Base-by-base conservation (phyloP, 2,113 vertebrate species). In the Misgurnus mizolepis region DNA sequence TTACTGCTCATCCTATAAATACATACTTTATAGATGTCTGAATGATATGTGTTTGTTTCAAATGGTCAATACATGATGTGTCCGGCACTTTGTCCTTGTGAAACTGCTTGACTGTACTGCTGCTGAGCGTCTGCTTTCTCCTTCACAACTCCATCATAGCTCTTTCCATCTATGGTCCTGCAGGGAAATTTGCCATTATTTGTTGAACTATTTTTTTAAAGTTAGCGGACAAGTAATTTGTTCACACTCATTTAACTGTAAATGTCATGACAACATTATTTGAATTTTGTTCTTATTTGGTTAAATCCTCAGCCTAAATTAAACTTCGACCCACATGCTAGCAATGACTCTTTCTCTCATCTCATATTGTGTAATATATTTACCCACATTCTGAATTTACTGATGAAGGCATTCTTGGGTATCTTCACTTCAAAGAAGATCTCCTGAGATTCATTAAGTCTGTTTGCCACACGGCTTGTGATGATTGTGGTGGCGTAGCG, bases 331-430 rank as follows among this genome's bases (percentile, higher is more conserved):
- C 65, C 39, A 45, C 65, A 11, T 12, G 41, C 64, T 66, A 66
- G 41, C 14, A 45, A 22, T 12, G 17, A 1, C 50, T 67, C 14
- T 18, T 6, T 47, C 5, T 47, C 45, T 47, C 9, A 8, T 22
- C 27, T 39, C 14, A 60, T 40, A 34, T 22, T 43, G 7, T 43
- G 12, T 18, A 22, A 27, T 22, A 39, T 56, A 34, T 56, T 41
- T 7, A 94, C 96, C 5, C 79, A 99, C 98, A 99, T 95, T 90
- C 87, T 94, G 79, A 99, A 99, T 89, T 95, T 96, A 82, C 93
- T 95, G 90, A 99, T 98, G 92, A 98, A 98, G 84, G 96, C 96
- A 7, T 95, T 95, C 86, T 96, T 99, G 60, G 98, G 97, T 66
- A 99, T 96, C 8, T 91, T 95, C 82, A 99, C 94, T 0, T 96